Evolutionary conservation across 2,113 vertebrate species (phyloP).

Genomic region (Heterotilapia buettikoferi): DNA sequence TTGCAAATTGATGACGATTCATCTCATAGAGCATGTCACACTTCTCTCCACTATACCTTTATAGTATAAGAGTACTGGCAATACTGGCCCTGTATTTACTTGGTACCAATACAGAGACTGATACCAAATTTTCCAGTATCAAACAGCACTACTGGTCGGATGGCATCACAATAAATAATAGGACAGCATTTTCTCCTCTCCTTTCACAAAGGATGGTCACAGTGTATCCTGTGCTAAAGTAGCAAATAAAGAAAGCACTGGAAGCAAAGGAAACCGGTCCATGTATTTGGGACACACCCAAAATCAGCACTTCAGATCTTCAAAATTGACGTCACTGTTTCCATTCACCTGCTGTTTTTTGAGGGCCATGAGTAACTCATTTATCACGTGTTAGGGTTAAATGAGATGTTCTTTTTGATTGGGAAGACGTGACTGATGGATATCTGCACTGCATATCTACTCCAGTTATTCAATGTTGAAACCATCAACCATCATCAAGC

Average conservation of each 20-base stretch:
- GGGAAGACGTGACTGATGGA: background rate
- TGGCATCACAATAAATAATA: background rate
- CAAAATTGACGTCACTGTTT: background rate
- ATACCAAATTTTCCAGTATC: background rate
- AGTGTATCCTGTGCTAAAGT: background rate
- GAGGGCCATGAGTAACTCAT: background rate
- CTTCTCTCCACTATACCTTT: background rate
- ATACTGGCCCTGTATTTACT: background rate
- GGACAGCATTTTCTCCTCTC: background rate
- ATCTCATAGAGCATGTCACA: background rate
- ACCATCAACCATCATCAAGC: background rate
- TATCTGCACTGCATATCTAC: background rate
- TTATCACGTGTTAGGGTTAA: background rate
- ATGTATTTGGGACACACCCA: background rate
- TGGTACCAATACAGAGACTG: background rate
- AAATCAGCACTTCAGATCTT: background rate
- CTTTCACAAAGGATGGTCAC: background rate
- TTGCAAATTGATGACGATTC: background rate
- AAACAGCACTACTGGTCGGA: accelerated
- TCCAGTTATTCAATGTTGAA: background rate
- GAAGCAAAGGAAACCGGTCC: accelerated
- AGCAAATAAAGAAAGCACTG: background rate
- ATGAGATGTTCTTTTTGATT: accelerated
- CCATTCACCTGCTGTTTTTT: background rate
- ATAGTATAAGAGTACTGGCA: background rate